phyloP scores from a whole-genome alignment of 2,888 invertebrate genomes.

The Erebia aethiops region DNA sequence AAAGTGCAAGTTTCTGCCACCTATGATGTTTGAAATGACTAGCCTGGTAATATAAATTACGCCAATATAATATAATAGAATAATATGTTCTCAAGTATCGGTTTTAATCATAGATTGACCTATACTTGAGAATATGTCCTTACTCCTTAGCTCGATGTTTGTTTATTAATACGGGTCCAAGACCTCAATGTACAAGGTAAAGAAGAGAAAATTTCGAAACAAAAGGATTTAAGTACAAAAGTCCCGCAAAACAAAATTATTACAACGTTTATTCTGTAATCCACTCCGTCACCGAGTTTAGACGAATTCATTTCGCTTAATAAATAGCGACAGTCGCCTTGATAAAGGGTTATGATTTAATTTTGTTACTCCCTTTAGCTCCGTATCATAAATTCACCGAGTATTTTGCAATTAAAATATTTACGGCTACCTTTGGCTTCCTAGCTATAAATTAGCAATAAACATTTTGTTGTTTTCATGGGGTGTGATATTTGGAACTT shows the following conservation, averaged over 20 bases:
- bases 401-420: constrained; percentile 6
- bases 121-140: too few species aligned
- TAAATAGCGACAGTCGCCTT: constrained; percentile 8
- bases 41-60: too few species aligned
- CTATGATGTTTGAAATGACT: too few species aligned
- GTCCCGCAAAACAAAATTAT: not conserved
- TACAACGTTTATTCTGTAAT: not conserved
- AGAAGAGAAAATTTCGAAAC: too few species aligned
- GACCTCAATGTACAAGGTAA: too few species aligned
- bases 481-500: not conserved
- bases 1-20: too few species aligned
- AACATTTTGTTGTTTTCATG: not conserved
- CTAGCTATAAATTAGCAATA: not conserved
- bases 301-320: constrained; percentile 1
- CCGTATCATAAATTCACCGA: not conserved
- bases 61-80: too few species aligned
- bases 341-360: constrained; percentile 12
- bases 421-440: not conserved
- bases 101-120: too few species aligned
- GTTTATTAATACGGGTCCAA: too few species aligned
- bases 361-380: not conserved
- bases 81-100: too few species aligned
- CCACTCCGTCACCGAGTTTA: not conserved
- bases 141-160: too few species aligned
- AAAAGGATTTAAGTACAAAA: not conserved